Evolutionary conservation across 2,797 vertebrate genomes (phyloP).

Genomic region (Gobionotothen gibberifrons): DNA sequence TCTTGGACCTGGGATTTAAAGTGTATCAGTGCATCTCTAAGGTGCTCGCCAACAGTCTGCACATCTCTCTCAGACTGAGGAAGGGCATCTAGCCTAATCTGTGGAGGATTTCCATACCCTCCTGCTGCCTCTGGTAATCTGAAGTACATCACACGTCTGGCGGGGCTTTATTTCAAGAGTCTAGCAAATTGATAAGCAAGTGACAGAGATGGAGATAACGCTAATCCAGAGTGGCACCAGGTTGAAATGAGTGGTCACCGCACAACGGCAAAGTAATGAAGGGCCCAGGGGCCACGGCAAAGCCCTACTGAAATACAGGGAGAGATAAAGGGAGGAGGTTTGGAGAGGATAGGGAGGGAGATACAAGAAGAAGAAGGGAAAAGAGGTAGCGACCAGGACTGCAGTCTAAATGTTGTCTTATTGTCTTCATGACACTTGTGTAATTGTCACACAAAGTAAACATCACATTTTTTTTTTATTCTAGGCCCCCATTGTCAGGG

Average conservation of each 20-base stretch:
- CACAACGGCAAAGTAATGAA: constrained; percentile 63
- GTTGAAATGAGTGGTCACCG: constrained; percentile 56
- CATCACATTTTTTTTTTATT: neutral
- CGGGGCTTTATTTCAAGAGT: constrained; percentile 78
- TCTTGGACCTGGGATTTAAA: constrained; percentile 33
- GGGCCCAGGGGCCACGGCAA: constrained; percentile 50
- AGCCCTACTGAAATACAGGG: constrained; percentile 28
- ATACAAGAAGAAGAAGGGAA: constrained; percentile 17
- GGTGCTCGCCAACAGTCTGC: constrained; percentile 51
- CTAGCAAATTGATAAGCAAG: constrained; percentile 76
- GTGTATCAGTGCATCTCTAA: constrained; percentile 46
- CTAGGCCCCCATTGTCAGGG: too few relatives aligned
- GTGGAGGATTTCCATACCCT: constrained; percentile 75
- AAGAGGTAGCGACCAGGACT: constrained; percentile 6
- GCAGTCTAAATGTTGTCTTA: neutral
- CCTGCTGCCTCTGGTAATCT: constrained; percentile 71
- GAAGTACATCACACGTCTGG: constrained; percentile 73
- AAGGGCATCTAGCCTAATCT: constrained; percentile 76
- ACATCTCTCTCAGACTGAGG: constrained; percentile 53
- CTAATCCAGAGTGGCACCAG: constrained; percentile 69
- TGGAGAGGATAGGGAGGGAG: neutral
- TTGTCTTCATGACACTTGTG: neutral
- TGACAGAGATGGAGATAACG: constrained; percentile 76
- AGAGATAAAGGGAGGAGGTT: neutral
- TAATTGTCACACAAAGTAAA: neutral